Evolutionary conservation across 1,140 invertebrate genomes (phyloP).

Genomic region (Fopius arisanus): DNA sequence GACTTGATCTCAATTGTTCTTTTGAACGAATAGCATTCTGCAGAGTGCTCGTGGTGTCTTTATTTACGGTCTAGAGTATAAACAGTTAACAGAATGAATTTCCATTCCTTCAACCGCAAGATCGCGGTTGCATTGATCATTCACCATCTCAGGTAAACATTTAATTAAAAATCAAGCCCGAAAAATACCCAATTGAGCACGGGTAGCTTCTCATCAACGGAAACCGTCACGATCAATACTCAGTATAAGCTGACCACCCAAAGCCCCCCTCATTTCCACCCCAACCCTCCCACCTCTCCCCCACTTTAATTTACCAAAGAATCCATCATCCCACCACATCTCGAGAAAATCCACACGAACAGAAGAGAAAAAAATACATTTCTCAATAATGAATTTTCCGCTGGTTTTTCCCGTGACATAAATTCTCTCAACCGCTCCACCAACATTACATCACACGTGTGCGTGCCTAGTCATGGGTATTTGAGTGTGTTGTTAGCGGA

Average conservation of each 20-base stretch:
- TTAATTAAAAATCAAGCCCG: not conserved
- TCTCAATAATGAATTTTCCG: constrained; percentile 3
- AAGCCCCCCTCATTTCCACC: not conserved
- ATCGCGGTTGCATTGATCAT: no score
- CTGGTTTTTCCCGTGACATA: not conserved
- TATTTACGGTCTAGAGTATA: no score
- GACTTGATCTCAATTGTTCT: not conserved
- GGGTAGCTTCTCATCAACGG: not conserved
- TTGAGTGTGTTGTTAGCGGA: not conserved
- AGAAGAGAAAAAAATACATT: not conserved
- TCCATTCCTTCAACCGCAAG: no score
- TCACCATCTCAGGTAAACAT: not conserved
- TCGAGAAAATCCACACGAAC: not conserved
- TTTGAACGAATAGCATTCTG: no score
- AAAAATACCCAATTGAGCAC: not conserved
- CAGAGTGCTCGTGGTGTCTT: no score
- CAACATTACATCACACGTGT: constrained; percentile 21
- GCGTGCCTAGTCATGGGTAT: not conserved
- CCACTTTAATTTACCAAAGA: not conserved
- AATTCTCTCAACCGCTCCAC: not conserved
- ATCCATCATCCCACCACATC: not conserved
- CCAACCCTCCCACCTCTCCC: not conserved
- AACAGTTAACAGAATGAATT: no score
- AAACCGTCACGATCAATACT: not conserved
- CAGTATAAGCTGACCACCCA: not conserved